phyloP scores from a whole-genome alignment of 2,113 vertebrate species.

The Peromyscus californicus region DNA sequence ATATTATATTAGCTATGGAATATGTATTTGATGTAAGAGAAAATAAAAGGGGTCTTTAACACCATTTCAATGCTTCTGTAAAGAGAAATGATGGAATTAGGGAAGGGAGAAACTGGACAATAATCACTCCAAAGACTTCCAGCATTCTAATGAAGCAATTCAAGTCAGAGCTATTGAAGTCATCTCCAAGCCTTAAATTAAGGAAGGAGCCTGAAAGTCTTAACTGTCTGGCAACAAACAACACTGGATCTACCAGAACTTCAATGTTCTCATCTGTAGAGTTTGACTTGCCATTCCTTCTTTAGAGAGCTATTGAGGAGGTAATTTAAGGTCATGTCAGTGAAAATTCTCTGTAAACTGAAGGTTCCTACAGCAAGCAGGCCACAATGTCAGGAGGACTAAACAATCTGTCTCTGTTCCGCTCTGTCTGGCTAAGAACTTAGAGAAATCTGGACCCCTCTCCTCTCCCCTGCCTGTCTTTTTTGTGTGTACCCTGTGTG shows the following conservation, averaged over 20 bases:
- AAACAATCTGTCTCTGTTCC: background rate
- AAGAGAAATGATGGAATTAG: slow-evolving; percentile 31
- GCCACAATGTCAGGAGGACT: background rate
- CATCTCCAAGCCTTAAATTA: slow-evolving; percentile 2
- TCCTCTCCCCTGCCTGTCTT: background rate
- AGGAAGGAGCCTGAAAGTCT: slow-evolving; percentile 29
- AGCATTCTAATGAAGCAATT: slow-evolving; percentile 34
- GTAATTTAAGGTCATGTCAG: background rate
- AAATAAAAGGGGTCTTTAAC: background rate
- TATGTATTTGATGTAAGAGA: background rate
- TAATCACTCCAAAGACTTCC: background rate
- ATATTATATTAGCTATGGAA: slow-evolving; percentile 18
- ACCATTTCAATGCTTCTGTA: background rate
- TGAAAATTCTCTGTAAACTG: background rate
- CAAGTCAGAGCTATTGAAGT: slow-evolving; percentile 4
- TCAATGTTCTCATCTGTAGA: slow-evolving; percentile 22
- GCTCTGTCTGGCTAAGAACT: background rate
- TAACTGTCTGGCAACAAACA: background rate
- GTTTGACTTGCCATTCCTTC: background rate
- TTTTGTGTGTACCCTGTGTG: background rate
- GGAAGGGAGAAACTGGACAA: background rate
- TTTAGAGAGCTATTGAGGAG: background rate
- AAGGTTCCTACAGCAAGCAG: background rate
- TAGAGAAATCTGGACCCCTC: background rate
- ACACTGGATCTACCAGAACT: background rate